Evolutionary conservation across 2,797 vertebrate genomes (phyloP), one percentile per base, ranked within the genome.

Genomic region (Hyperoplus lanceolatus): DNA sequence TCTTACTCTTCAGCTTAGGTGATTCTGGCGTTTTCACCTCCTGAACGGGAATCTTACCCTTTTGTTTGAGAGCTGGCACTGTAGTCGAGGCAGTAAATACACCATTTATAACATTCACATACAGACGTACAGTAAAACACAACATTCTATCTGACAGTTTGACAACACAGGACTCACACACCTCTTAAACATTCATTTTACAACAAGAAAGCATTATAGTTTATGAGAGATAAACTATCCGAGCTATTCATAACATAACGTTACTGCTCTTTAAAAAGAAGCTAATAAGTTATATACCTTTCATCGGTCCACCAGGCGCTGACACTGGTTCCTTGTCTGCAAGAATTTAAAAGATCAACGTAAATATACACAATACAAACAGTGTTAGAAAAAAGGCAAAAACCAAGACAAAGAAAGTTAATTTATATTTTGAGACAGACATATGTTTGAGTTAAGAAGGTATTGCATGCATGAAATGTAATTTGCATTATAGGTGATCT

Each of bases 271-370:
- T 77, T 78, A 5, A 3, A 45, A 80, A 77, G 13, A 65, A 42
- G 8, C 1, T 13, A 41, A 38, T 66, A 57, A 78, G 82, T 89
- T 72, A 10, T 83, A 84, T 97, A 99, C 98, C 98, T 97, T 97
- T 99, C 82, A 96, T 96, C 75, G 96, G 96, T 82, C 97, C 96
- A 60, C 97, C 96, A 60, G 98, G 98, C 64, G 94, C 80, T 62
- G 95, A 94, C 74, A 98, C 95, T 12, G 97, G 97, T 77, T 84
- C 94, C 73, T 91, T 94, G 82, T 95, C 95, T 95, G 92, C 73
- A 94, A 92, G 78, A 90, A 74, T 87, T 87, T 83, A 10, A 89
- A 77, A 84, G 81, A 87, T 81, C 71, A 73, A 77, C 48, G 18
- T 82, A 48, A 89, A 61, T 53, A 84, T 10, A 67, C 56, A 84